These are phyloP conservation scores for Pagetopsis macropterus DNA, from an alignment of 2,797 vertebrate genomes.

Conservation along the genomic window DNA sequence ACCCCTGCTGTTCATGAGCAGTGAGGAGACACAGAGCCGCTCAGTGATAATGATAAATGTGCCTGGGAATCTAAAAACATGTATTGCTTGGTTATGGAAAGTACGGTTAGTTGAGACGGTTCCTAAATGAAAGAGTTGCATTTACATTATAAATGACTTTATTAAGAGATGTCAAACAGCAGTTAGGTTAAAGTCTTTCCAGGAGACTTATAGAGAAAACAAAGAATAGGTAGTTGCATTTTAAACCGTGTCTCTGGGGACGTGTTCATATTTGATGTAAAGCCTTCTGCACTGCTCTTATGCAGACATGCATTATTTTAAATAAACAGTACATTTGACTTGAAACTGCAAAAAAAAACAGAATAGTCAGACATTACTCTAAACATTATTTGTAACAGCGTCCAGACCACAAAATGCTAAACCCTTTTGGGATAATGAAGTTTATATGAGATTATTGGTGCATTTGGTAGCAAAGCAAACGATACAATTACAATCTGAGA, in stretches of 20 bases:
- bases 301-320: not conserved
- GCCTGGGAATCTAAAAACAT: slow-evolving; percentile 21
- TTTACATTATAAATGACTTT: slow-evolving; percentile 33
- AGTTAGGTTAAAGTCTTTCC: slow-evolving; percentile 13
- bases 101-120: not conserved
- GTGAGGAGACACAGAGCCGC: slow-evolving; percentile 2
- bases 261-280: slow-evolving; percentile 6
- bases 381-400: not conserved
- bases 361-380: not conserved
- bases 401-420: not conserved
- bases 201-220: slow-evolving; percentile 16
- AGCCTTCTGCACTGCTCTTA: not conserved
- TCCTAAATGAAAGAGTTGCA: slow-evolving; percentile 29
- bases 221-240: slow-evolving; percentile 31
- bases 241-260: not conserved
- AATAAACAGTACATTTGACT: not conserved
- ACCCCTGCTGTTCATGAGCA: slow-evolving; percentile 25
- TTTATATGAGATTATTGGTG: not conserved
- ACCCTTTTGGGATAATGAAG: not conserved
- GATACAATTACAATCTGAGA: not conserved
- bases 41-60: slow-evolving; percentile 20
- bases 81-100: slow-evolving; percentile 8
- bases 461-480: not conserved
- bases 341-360: not conserved
- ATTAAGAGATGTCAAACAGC: slow-evolving; percentile 50